Conservation (phyloP, 2,113 vertebrate species). For the Pollachius pollachius region DNA sequence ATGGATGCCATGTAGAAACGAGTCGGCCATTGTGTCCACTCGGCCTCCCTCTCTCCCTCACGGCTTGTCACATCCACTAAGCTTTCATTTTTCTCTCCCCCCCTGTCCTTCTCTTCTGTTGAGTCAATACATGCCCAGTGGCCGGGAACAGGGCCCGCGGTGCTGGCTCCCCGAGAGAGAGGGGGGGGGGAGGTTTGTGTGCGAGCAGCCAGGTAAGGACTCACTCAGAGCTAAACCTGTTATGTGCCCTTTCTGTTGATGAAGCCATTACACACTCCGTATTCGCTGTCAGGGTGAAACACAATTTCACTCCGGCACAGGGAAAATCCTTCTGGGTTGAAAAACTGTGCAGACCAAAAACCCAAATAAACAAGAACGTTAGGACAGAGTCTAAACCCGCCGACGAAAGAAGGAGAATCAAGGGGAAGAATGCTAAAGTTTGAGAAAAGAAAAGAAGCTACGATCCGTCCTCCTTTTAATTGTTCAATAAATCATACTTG, state of each 20-base stretch:
- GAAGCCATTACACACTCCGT: conserved; percentile 34
- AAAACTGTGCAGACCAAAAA: conserved; percentile 16
- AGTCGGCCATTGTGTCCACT: conserved; percentile 39
- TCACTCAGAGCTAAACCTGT: conserved; percentile 22
- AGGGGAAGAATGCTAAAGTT: background rate
- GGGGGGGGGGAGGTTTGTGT: conserved; percentile 1
- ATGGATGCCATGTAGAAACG: conserved; percentile 24
- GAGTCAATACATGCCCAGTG: conserved; percentile 41
- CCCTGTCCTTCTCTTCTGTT: conserved; percentile 14
- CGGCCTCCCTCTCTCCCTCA: conserved; percentile 25
- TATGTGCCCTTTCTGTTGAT: conserved; percentile 27
- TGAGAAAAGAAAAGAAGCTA: conserved; percentile 23
- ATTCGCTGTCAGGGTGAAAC: conserved; percentile 31
- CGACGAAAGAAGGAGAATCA: conserved; percentile 9
- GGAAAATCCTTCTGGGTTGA: conserved; percentile 7
- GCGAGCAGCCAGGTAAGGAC: conserved; percentile 40
- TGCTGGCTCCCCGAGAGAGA: background rate
- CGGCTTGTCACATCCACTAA: conserved; percentile 44
- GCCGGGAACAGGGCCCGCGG: conserved; percentile 13
- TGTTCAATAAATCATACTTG: conserved; percentile 39
- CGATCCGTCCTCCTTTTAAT: conserved; percentile 20
- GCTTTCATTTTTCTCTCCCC: conserved; percentile 44
- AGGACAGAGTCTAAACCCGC: conserved; percentile 20
- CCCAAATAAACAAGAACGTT: no score
- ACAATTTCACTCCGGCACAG: conserved; percentile 18